A percentile compares a stretch with the other conserved stretches of the same genome.
These are phyloP conservation scores for Puffinus mauretanicus DNA, from an alignment of 2,113 vertebrate genomes.

Conservation along the genomic window DNA sequence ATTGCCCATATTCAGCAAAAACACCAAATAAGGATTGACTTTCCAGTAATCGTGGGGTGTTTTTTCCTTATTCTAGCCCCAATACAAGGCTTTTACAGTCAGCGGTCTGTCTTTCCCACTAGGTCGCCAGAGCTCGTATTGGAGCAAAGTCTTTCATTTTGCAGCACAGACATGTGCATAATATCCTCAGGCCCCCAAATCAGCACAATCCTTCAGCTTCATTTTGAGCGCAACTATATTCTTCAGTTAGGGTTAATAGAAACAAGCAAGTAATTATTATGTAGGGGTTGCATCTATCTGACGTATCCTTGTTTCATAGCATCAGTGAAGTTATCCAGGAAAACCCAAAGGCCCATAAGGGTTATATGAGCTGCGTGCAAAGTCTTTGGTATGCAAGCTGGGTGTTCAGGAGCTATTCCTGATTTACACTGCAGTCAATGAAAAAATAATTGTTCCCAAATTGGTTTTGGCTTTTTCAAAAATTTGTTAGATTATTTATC, in stretches of 20 bases:
- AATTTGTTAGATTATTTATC: neutral
- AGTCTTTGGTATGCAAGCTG: neutral
- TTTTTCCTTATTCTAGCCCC: neutral
- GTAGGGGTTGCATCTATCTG: neutral
- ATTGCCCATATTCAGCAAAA: neutral
- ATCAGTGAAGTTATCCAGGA: neutral
- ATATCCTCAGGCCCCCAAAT: neutral
- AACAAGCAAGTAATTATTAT: neutral
- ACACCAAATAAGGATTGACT: neutral
- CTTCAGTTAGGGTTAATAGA: neutral
- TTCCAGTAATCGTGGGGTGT: no score
- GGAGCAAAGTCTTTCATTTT: neutral
- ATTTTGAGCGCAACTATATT: neutral
- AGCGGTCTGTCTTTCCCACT: neutral
- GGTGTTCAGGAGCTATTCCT: neutral
- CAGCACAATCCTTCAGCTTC: neutral
- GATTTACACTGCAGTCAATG: neutral
- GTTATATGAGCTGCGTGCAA: neutral
- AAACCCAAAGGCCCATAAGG: accelerated
- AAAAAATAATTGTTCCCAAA: neutral
- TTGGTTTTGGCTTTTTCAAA: neutral
- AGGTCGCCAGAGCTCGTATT: neutral
- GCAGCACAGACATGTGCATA: neutral
- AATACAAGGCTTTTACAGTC: neutral
- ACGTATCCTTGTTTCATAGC: neutral